Evolutionary conservation across 2,113 vertebrate genomes (phyloP).

Genomic region (Pheucticus melanocephalus): DNA sequence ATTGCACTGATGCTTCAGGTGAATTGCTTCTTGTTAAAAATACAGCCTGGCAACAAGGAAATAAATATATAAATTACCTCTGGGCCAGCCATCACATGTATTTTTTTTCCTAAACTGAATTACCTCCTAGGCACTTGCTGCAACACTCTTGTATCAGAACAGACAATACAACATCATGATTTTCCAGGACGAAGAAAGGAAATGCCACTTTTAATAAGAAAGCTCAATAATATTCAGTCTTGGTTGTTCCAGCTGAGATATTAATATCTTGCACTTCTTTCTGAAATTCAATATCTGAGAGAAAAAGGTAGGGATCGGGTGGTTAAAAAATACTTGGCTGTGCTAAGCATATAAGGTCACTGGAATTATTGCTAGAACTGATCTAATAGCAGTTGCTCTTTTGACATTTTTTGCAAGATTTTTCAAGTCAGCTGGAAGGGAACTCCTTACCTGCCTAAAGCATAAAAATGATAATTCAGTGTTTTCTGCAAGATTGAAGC

Average conservation of each 20-base stretch:
- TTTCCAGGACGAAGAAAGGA: constrained; percentile 45
- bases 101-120: constrained; percentile 67
- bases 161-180: constrained; percentile 35
- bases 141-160: not conserved
- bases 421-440: not conserved
- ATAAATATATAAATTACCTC: constrained; percentile 49
- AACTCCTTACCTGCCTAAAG: not conserved
- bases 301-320: not conserved
- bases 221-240: constrained; percentile 50
- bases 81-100: constrained; percentile 55
- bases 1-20: constrained; percentile 29
- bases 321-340: not conserved
- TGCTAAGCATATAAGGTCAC: not conserved
- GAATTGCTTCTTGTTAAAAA: constrained; percentile 28
- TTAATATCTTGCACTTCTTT: constrained; percentile 31
- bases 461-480: not conserved
- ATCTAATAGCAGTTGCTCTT: not conserved
- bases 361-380: not conserved
- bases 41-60: constrained; percentile 2
- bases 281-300: constrained; percentile 27
- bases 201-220: constrained; percentile 73
- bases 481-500: not conserved
- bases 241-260: constrained; percentile 48
- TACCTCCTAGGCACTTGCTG: constrained; percentile 54
- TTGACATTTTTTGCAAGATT: not conserved